Evolutionary conservation across 2,888 invertebrate species (phyloP).

Genomic region (Xestia rhomboidea): DNA sequence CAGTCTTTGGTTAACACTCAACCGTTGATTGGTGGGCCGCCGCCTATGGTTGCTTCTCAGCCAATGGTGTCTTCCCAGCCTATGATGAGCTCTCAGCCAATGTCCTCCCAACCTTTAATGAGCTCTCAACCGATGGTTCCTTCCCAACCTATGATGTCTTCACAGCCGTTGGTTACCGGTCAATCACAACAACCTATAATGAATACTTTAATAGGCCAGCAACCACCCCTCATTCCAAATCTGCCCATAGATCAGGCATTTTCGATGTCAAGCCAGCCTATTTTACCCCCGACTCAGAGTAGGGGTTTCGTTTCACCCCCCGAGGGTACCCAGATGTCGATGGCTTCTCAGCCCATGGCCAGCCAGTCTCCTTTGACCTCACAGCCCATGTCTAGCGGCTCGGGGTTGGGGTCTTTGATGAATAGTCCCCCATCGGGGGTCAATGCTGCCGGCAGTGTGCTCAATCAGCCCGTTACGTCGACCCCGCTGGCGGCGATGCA

Average conservation of each 20-base stretch:
- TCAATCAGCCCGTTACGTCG: conserved; percentile 83
- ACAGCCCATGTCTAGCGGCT: conserved; percentile 73
- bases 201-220: conserved; percentile 29
- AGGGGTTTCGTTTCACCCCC: conserved; percentile 44
- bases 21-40: conserved; percentile 68
- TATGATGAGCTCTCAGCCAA: conserved; percentile 61
- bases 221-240: conserved; percentile 43
- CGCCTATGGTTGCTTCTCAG: conserved; percentile 65
- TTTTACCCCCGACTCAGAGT: conserved; percentile 12
- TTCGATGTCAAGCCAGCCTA: conserved; percentile 38
- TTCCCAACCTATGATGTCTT: conserved; percentile 69
- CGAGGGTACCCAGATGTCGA: conserved; percentile 1
- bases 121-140: conserved; percentile 64
- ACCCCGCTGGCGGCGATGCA: conserved; percentile 83
- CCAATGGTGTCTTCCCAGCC: conserved; percentile 71
- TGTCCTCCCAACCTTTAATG: conserved; percentile 62
- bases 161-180: conserved; percentile 34
- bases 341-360: conserved; percentile 45
- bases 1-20: conserved; percentile 67
- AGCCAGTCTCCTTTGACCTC: conserved; percentile 68
- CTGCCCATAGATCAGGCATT: conserved; percentile 46
- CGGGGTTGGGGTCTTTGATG: conserved; percentile 75
- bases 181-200: conserved; percentile 70
- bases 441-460: conserved; percentile 69
- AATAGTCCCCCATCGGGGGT: conserved; percentile 79